Evolutionary conservation across 2,888 invertebrate species (phyloP), one percentile per base, ranked within the genome.

Genomic region (Pecten maximus): DNA sequence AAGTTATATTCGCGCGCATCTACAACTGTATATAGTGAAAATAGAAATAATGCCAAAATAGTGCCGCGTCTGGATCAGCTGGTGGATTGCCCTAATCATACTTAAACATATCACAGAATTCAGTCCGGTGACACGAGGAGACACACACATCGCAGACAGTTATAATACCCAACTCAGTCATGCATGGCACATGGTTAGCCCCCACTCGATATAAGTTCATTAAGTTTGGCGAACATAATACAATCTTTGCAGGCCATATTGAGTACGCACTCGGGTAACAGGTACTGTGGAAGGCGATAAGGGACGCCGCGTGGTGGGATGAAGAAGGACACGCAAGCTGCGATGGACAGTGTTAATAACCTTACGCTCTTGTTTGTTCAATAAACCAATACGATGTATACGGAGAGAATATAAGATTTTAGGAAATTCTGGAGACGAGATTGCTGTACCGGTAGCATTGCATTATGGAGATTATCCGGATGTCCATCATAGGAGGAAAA

Each of bases 131-230:
- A 74, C 8, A 74, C 23, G 23, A 74, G 10, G 12, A 35, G 74
- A 35, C 23, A 23, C 6, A n/a, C 23, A 60, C 60, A 23, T 60
- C 23, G 10, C 35, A 35, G 74, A 74, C 74, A 74, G 74, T 35
- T 74, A 74, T 74, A 74, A 74, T 35, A 74, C 74, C 28, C 35
- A 35, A 74, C 28, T 35, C 35, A 74, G 28, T 74, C 74, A 74
- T 74, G 74, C 74, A 28, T 74, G 74, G 74, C 19, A 74, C 74
- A 74, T 74, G 28, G 74, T 74, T 74, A 74, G 28, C 74, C 74
- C 44, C 74, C 35, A 35, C 74, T 74, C 35, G 74, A 74, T 74
- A 74, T 74, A 74, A 74, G 35, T 74, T 74, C 74, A 74, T 74
- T 74, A 74, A 28, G 74, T 74, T 74, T 28, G 28, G 74, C 28